phyloP scores from a whole-genome alignment of 1,140 invertebrate genomes.

The Leptinotarsa lineolata region DNA sequence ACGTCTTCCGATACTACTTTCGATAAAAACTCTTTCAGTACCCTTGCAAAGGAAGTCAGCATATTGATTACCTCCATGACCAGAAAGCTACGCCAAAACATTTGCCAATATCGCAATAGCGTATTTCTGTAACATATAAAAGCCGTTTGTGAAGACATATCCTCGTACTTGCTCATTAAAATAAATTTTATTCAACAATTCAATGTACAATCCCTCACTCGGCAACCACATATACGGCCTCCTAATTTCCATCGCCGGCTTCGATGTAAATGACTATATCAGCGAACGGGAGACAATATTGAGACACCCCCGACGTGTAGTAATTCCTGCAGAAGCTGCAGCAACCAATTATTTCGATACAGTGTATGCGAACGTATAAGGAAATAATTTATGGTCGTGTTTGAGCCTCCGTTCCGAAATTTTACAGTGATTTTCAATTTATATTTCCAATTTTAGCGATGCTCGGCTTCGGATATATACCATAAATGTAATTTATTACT shows the following conservation, averaged over 20 bases:
- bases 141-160: no score
- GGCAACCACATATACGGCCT: no score
- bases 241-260: neutral
- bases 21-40: no score
- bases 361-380: slow-evolving; percentile 23
- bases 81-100: no score
- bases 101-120: no score
- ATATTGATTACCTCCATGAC: no score
- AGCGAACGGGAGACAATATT: neutral
- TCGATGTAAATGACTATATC: neutral
- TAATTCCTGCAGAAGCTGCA: slow-evolving; percentile 7
- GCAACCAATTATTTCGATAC: slow-evolving; percentile 23
- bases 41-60: no score
- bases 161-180: no score
- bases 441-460: slow-evolving; percentile 28
- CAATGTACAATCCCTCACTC: no score
- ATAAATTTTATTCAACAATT: no score
- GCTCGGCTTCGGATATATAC: slow-evolving; percentile 21
- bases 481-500: slow-evolving; percentile 28
- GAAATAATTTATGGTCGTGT: slow-evolving; percentile 22
- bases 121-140: no score
- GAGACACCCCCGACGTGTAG: neutral
- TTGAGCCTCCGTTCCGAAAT: slow-evolving; percentile 23
- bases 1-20: no score
- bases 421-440: slow-evolving; percentile 31